Evolutionary conservation across 1,140 invertebrate species (phyloP).

Genomic region (Andricus grossulariae): DNA sequence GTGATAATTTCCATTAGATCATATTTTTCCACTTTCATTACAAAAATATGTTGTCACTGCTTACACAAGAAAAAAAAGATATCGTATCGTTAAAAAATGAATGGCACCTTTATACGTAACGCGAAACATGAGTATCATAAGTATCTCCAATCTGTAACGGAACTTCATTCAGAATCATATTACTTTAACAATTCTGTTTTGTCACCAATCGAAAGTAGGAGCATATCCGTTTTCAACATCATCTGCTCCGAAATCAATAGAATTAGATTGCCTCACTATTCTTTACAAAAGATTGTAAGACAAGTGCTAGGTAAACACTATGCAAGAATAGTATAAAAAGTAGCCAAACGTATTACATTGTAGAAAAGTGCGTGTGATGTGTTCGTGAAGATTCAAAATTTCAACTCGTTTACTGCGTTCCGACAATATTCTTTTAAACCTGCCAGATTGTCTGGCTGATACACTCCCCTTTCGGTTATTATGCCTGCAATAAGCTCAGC

Average conservation of each 20-base stretch:
- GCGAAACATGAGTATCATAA: too few relatives aligned
- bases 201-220: too few relatives aligned
- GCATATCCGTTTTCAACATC: too few relatives aligned
- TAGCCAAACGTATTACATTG: slow-evolving; percentile 7
- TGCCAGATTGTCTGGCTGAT: slow-evolving; percentile 75
- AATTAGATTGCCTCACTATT: neutral
- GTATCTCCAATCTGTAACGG: too few relatives aligned
- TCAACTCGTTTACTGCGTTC: neutral
- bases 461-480: slow-evolving; percentile 96
- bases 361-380: neutral
- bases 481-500: slow-evolving; percentile 94
- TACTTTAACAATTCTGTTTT: too few relatives aligned
- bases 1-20: too few relatives aligned
- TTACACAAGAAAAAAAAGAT: too few relatives aligned
- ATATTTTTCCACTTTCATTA: too few relatives aligned
- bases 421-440: slow-evolving; percentile 31
- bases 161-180: too few relatives aligned
- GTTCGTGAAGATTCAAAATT: slow-evolving; percentile 5
- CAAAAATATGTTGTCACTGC: too few relatives aligned
- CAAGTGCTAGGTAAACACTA: slow-evolving; percentile 1
- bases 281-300: neutral
- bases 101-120: too few relatives aligned
- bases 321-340: neutral
- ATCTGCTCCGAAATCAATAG: neutral
- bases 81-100: too few relatives aligned